phyloP scores from a whole-genome alignment of 2,113 vertebrate species.

The Porphyrio hochstetteri region DNA sequence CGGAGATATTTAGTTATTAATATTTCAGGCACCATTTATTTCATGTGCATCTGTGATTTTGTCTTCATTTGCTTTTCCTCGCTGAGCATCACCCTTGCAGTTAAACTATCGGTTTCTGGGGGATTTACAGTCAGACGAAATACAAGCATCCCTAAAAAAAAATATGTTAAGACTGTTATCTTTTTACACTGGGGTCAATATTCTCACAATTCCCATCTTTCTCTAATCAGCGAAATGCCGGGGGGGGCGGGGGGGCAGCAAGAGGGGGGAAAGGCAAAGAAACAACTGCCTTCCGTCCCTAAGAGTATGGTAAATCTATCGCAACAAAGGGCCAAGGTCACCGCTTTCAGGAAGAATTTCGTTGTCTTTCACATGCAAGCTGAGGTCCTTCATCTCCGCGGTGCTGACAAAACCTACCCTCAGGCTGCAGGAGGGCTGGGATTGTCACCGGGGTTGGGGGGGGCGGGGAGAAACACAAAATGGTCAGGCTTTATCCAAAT shows the following conservation, averaged over 20 bases:
- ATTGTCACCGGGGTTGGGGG: neutral
- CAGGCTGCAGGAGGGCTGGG: neutral
- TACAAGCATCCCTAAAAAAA: neutral
- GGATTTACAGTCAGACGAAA: neutral
- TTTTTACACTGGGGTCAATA: neutral
- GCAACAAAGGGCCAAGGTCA: neutral
- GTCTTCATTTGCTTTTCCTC: neutral
- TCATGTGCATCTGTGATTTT: neutral
- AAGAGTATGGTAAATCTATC: neutral
- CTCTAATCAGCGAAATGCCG: neutral
- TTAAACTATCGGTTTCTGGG: neutral
- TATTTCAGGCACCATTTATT: constrained; percentile 23
- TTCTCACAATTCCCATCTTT: neutral
- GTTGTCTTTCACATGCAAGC: neutral
- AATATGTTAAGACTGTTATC: neutral
- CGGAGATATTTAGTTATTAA: neutral
- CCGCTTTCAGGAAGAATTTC: constrained; percentile 9
- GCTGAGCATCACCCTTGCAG: neutral
- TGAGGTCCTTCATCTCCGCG: neutral
- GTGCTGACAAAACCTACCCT: neutral
- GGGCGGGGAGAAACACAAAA: neutral
- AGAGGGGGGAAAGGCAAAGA: neutral
- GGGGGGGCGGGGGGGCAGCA: neutral
- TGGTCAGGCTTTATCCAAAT: neutral
- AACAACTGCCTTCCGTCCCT: neutral